Evolutionary conservation across 1,140 invertebrate species (phyloP), one percentile per base, ranked within the genome.

Genomic region (Andricus grossulariae): DNA sequence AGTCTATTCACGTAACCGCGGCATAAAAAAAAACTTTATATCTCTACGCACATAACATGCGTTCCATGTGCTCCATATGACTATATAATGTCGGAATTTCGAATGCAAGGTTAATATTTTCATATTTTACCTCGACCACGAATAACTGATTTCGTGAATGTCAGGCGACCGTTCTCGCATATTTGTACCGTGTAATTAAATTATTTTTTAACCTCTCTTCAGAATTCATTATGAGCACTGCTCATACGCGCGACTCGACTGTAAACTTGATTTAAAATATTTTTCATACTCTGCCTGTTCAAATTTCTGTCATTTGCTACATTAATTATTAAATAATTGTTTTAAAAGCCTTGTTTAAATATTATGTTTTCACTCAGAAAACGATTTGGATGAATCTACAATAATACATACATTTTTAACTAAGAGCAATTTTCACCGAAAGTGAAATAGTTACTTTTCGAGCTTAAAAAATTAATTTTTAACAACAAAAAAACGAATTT

Each of bases 1-100:
- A 87, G 84, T 87, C 82, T 76, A 75, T 83, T 86, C 87, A 87
- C 86, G 86, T 89, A 60, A 77, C 78, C 74, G 77, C 77, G 76
- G 78, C 78, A 80, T 86, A 85, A 86, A 87, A 82, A 55, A 55
- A 55, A 55, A 60, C 15, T 25, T 15, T 74, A 18, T 32, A 32
- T 11, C 49, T 51, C n/a, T 73, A 12, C 10, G 3, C 25, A 39
- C 49, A 54, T 54, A 54, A 16, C 39, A 32, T 39, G 32, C 39
- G 60, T 39, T 16, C 15, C 60, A 66, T 39, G 18, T 72, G 50
- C 21, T 74, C 19, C 15, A 16, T 49, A 32, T 75, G 76, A 84
- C 82, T 84, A 76, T 72, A 84, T 82, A 84, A 84, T 79, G 79
- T 74, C 55, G 32, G 39, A n/a, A 60, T 75, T 72, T 78, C 66